Conservation (phyloP, 1,140 invertebrate genomes). For the Lasaia peninsularis region DNA sequence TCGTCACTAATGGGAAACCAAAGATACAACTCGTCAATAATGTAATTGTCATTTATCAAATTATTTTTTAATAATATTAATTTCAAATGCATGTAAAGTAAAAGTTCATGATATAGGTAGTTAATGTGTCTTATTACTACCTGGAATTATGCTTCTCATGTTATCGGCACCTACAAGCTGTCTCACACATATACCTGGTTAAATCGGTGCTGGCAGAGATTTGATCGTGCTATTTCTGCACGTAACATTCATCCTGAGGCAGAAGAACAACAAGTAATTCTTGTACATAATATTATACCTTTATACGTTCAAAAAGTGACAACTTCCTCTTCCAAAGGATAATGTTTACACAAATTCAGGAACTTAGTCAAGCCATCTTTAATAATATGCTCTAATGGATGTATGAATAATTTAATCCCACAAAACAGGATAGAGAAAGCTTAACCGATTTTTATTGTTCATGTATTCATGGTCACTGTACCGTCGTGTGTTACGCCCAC, state of each 20-base stretch:
- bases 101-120: neutral
- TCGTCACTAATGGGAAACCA: neutral
- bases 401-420: neutral
- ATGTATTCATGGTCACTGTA: neutral
- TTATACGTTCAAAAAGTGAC: conserved; percentile 22
- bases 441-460: neutral
- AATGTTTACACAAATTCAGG: conserved; percentile 23
- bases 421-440: neutral
- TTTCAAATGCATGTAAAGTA: neutral
- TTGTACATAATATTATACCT: conserved; percentile 19
- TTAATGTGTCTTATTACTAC: neutral
- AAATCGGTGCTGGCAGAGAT: conserved; percentile 12
- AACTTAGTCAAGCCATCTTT: conserved; percentile 28
- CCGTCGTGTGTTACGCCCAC: neutral
- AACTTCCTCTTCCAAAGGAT: conserved; percentile 28
- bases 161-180: neutral
- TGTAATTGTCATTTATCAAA: neutral
- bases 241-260: neutral
- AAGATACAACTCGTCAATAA: neutral
- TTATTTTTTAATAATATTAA: neutral
- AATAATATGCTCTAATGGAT: conserved; percentile 14
- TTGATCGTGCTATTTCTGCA: conserved; percentile 12
- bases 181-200: conserved; percentile 2
- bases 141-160: neutral
- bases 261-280: conserved; percentile 1